phyloP scores from a whole-genome alignment of 92 coral and sea anemone species.

The Heteractis magnifica region DNA sequence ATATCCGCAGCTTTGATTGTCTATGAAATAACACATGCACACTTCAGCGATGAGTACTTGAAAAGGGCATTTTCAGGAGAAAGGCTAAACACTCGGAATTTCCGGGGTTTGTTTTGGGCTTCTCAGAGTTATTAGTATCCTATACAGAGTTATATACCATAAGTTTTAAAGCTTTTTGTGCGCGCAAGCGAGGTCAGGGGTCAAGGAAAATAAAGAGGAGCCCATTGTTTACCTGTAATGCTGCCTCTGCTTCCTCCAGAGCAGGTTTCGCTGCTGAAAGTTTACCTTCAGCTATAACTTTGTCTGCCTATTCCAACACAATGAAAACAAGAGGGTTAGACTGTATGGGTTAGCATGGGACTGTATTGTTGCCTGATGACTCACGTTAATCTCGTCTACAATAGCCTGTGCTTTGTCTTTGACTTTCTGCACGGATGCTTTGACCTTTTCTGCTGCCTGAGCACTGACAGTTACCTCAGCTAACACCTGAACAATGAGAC shows the following conservation, averaged over 20 bases:
- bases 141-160: too few species aligned
- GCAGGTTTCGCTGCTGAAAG: constrained; percentile 87
- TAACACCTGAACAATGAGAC: constrained; percentile 48
- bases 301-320: constrained; percentile 62
- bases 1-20: constrained; percentile 86
- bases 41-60: too few species aligned
- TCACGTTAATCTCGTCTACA: constrained; percentile 84
- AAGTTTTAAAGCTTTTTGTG: too few species aligned
- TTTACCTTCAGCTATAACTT: constrained; percentile 77
- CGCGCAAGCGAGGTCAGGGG: too few species aligned
- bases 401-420: constrained; percentile 91
- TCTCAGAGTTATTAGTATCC: too few species aligned
- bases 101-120: too few species aligned
- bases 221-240: constrained; percentile 58
- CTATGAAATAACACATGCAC: constrained; percentile 10
- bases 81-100: too few species aligned
- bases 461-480: constrained; percentile 93
- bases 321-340: background rate
- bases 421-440: constrained; percentile 84
- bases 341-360: background rate
- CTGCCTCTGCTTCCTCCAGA: constrained; percentile 81
- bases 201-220: too few species aligned
- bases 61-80: too few species aligned
- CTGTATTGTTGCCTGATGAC: background rate
- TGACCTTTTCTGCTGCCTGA: constrained; percentile 90